phyloP scores from a whole-genome alignment of 2,797 vertebrate genomes.

The Notolepis coatsorum region DNA sequence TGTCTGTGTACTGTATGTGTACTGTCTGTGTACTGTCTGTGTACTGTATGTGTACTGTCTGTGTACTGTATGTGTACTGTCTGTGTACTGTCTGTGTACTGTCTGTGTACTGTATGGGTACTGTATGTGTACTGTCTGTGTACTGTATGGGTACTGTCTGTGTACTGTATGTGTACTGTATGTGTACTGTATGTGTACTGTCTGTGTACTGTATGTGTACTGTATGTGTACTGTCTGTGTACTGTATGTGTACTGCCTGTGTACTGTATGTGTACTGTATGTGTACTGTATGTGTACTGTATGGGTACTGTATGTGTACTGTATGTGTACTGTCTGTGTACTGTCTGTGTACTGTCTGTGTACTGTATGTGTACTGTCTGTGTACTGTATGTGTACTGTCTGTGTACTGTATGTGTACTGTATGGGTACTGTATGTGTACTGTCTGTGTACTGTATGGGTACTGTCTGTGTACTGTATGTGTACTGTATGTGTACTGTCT shows the following conservation, averaged over 20 bases:
- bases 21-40: background rate
- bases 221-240: background rate
- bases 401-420: conserved; percentile 37
- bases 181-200: conserved; percentile 37
- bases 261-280: conserved; percentile 64
- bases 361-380: background rate
- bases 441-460: background rate
- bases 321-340: background rate
- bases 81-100: background rate
- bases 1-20: background rate
- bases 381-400: background rate
- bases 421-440: conserved; percentile 55
- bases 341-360: conserved; percentile 37
- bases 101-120: background rate
- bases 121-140: background rate
- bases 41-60: conserved; percentile 67
- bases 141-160: no score
- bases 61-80: background rate
- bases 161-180: background rate
- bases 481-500: background rate
- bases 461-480: background rate
- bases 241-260: background rate
- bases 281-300: no score
- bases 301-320: background rate
- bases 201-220: no score